These are phyloP conservation scores for Eristalis pertinax DNA, from an alignment of 2,888 invertebrate genomes.

Conservation along the genomic window DNA sequence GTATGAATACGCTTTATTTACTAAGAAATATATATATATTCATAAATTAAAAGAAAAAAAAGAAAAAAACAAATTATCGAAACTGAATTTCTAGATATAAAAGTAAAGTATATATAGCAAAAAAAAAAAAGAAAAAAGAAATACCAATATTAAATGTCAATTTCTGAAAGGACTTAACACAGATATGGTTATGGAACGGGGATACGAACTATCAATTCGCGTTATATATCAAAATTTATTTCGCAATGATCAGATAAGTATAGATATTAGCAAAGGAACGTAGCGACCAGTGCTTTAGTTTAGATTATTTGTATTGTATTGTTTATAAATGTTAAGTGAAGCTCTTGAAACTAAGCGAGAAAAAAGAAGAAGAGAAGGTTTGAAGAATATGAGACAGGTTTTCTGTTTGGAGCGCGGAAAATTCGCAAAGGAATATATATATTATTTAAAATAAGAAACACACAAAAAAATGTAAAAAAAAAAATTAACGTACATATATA, in stretches of 20 bases:
- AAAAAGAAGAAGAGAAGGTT: background rate
- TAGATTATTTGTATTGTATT: conserved; percentile 36
- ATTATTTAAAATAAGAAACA: background rate
- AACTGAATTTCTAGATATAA: conserved; percentile 69
- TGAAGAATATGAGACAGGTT: background rate
- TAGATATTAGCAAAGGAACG: conserved; percentile 3
- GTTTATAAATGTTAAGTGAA: conserved; percentile 8
- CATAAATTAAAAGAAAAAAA: conserved; percentile 47
- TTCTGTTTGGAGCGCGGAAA: conserved; percentile 11
- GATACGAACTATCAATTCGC: conserved; percentile 47
- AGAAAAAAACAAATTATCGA: conserved; percentile 48
- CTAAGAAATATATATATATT: conserved; percentile 66
- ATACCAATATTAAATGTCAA: conserved; percentile 67
- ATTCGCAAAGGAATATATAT: background rate
- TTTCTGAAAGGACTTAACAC: conserved; percentile 66
- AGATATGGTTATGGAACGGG: conserved; percentile 43
- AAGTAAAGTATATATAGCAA: conserved; percentile 37
- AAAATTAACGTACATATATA: conserved; percentile 22
- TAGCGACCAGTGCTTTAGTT: conserved; percentile 53
- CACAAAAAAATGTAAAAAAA: background rate
- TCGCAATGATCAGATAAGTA: conserved; percentile 35
- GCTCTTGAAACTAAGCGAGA: conserved; percentile 4
- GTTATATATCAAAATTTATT: conserved; percentile 42
- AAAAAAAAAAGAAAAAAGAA: background rate
- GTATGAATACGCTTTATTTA: conserved; percentile 73